Evolutionary conservation across 2,113 vertebrate genomes (phyloP), one percentile per base, ranked within the genome.

Genomic region (Tachycineta bicolor): DNA sequence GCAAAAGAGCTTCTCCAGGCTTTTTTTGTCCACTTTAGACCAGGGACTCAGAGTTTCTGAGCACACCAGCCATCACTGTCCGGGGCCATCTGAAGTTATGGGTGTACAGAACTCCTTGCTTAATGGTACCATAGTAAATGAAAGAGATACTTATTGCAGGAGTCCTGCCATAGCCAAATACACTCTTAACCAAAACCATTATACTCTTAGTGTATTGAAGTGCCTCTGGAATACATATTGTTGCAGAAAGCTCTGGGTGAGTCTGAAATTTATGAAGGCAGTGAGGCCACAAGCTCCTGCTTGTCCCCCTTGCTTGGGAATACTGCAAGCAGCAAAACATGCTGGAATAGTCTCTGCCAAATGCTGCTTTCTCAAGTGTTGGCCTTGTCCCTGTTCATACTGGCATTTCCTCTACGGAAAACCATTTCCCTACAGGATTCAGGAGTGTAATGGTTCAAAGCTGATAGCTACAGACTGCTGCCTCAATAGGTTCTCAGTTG

Each of bases 321-420:
- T 68, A 67, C 69, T 82, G 49, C 75, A 86, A 60, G 73, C 44
- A 68, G 47, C 20, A 87, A 60, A 33, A 70, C 29, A 18, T 23
- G 49, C 53, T 68, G 70, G 81, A 91, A 37, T 14, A 73, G 29
- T 50, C 47, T 67, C 52, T 92, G 55, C 68, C 73, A 83, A 91
- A 52, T 16, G 23, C 47, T 77, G 28, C 68, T 81, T 91, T 94
- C 64, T 37, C 20, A 37, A 92, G 37, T 28, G 23, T 56, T 93
- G 69, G 52, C 68, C 63, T 76, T 15, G 14, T 93, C 75, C 43
- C n/a, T 88, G 33, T 68, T 74, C 76, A 28, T 78, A 63, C 56
- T 81, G 80, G 56, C 39, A 71, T 81, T 83, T 94, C 83, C 64
- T 70, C 56, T 60, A 29, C 80, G 87, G 60, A 92, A 95, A 94